Conservation (phyloP, 1,140 invertebrate species). For the Amyelois transitella region DNA sequence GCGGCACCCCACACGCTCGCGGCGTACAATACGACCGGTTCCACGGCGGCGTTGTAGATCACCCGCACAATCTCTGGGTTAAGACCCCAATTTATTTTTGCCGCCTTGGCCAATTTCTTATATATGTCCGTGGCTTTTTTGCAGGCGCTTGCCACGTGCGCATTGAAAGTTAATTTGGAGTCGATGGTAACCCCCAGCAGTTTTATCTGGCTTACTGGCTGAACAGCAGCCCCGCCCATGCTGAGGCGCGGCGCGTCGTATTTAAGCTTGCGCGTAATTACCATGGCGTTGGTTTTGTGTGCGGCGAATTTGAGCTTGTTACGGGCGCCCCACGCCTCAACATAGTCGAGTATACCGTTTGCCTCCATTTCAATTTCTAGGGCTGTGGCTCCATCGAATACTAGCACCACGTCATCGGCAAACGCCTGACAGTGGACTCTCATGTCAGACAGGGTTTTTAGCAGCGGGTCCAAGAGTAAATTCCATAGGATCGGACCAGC, state of each 20-base stretch:
- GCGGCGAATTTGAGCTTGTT: not conserved
- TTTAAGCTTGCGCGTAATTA: not conserved
- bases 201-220: not conserved
- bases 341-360: not conserved
- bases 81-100: not conserved
- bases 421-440: not conserved
- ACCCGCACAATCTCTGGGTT: not conserved
- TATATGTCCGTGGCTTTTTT: not conserved
- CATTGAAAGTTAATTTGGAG: not conserved
- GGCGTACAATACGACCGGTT: conserved; percentile 4
- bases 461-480: conserved; percentile 8
- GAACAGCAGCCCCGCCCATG: not conserved
- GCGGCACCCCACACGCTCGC: conserved; percentile 7
- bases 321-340: not conserved
- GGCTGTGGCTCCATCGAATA: not conserved
- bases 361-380: not conserved
- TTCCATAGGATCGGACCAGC: conserved; percentile 14
- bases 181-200: not conserved
- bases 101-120: no score
- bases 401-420: not conserved
- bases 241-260: not conserved
- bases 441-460: not conserved
- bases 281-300: not conserved
- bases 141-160: not conserved
- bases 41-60: not conserved